Base-by-base conservation (phyloP, 1,140 invertebrate species). In the Matsumurasca onukii region DNA sequence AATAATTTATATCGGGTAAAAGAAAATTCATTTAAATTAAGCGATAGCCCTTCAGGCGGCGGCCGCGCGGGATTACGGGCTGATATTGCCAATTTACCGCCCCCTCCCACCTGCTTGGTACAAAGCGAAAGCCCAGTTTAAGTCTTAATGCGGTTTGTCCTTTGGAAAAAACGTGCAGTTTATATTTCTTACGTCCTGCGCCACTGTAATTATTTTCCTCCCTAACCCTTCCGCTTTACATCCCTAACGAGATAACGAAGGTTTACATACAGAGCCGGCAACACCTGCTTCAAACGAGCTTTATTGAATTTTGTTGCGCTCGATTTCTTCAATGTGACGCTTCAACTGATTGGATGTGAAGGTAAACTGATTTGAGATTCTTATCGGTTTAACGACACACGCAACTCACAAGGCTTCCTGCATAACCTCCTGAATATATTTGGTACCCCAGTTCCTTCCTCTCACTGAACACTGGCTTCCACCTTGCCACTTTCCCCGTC, bases 21-120 rank as follows among this genome's bases (percentile, higher is more conserved):
- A 66, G 65, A 66, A 66, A 52, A 66, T 66, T 66, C 65, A 66
- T 66, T 66, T 66, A 66, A 66, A 66, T 66, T 66, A 66, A 66
- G 65, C 39, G 31, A 49, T 49, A 66, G 27, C 65, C 65, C 65
- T 66, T 66, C 45, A 49, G 65, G 49, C 45, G 17, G 45, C 45
- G 24, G 39, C n/a, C 29, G 39, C 39, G 22, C 30, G 30, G 49
- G 49, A 52, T 52, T 52, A 52, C 49, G 49, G 34, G 34, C 49
- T 15, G 49, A 52, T 52, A 52, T 52, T 52, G 22, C 22, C 34
- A 39, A 39, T 39, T 39, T 39, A 39, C 34, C 34, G 5, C 34
- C 5, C 34, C 34, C 34, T 39, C 34, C 5, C 34, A 12, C 49
- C 49, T 24, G 22, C 49, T 52, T 52, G 49, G 22, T 52, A 52